A percentile compares a stretch with the other conserved stretches of the same genome.
Conservation (phyloP, 2,888 invertebrate genomes). For the Parnassius orleans region DNA sequence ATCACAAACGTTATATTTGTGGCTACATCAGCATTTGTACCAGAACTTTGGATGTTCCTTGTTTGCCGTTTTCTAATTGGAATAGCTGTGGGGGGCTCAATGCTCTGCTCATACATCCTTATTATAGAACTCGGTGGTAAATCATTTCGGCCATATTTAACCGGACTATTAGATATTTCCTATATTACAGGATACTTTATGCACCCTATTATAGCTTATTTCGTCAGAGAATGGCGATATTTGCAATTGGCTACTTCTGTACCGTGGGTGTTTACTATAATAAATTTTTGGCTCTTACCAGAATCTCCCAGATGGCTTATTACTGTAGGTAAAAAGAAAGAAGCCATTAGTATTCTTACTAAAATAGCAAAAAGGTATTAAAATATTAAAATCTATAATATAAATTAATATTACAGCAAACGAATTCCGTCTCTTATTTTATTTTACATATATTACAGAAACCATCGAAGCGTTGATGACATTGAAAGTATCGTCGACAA, state of each 20-base stretch:
- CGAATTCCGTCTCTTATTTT: neutral
- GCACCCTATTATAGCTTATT: conserved; percentile 81
- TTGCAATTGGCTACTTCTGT: conserved; percentile 80
- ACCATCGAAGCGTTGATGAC: conserved; percentile 58
- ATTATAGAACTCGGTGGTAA: conserved; percentile 83
- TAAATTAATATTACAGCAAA: neutral
- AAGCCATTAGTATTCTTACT: conserved; percentile 83
- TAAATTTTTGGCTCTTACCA: conserved; percentile 85
- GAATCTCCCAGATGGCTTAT: conserved; percentile 91
- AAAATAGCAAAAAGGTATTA: conserved; percentile 80
- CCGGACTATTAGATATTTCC: conserved; percentile 78
- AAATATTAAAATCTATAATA: neutral
- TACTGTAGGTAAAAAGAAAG: conserved; percentile 82
- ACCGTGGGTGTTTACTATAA: conserved; percentile 76
- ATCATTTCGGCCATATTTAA: conserved; percentile 75
- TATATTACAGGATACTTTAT: conserved; percentile 79
- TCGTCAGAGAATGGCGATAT: conserved; percentile 81
- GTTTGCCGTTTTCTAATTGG: conserved; percentile 81
- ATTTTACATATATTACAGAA: conserved; percentile 49
- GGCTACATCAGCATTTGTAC: conserved; percentile 74
- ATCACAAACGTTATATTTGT: conserved; percentile 79
- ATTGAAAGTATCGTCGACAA: conserved; percentile 59
- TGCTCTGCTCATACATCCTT: conserved; percentile 84
- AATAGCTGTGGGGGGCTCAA: conserved; percentile 83
- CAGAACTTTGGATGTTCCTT: conserved; percentile 82